Percentiles rank a stretch among this genome's conserved stretches.
These are phyloP conservation scores for Rallus limicola DNA, from an alignment of 2,113 vertebrate genomes.

Conservation along the genomic window DNA sequence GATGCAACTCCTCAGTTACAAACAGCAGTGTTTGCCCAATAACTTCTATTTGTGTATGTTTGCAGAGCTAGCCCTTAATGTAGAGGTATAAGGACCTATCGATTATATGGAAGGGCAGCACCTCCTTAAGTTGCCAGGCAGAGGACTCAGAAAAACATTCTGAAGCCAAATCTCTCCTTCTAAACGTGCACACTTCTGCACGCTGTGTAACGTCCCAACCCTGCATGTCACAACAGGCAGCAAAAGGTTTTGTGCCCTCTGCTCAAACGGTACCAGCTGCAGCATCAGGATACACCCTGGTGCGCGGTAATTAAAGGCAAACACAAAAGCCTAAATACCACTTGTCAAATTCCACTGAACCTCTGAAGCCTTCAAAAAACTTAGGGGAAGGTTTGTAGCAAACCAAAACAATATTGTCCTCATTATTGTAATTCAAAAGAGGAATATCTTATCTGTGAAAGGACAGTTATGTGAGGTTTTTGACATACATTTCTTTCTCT, in stretches of 20 bases:
- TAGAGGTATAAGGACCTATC: not conserved
- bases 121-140: not conserved
- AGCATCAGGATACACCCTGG: not conserved
- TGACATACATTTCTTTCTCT: not conserved
- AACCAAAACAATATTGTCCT: not conserved
- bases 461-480: not conserved
- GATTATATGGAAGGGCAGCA: not conserved
- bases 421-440: not conserved
- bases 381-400: not conserved
- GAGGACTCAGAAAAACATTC: not conserved
- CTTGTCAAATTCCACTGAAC: slow-evolving; percentile 40
- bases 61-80: not conserved
- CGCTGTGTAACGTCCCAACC: not conserved
- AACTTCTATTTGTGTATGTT: not conserved
- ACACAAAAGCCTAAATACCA: slow-evolving; percentile 20
- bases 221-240: not conserved
- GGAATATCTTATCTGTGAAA: not conserved
- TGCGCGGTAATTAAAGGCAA: not conserved
- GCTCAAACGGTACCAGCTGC: not conserved
- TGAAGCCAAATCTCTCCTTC: not conserved
- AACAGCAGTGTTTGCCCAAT: not conserved
- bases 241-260: not conserved
- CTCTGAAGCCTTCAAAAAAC: slow-evolving; percentile 8
- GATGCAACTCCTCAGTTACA: not conserved
- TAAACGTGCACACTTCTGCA: not conserved